A percentile compares a stretch with the other conserved stretches of the same genome.
These are phyloP conservation scores for Aphidius gifuensis DNA, from an alignment of 1,140 invertebrate genomes.

Conservation along the genomic window DNA sequence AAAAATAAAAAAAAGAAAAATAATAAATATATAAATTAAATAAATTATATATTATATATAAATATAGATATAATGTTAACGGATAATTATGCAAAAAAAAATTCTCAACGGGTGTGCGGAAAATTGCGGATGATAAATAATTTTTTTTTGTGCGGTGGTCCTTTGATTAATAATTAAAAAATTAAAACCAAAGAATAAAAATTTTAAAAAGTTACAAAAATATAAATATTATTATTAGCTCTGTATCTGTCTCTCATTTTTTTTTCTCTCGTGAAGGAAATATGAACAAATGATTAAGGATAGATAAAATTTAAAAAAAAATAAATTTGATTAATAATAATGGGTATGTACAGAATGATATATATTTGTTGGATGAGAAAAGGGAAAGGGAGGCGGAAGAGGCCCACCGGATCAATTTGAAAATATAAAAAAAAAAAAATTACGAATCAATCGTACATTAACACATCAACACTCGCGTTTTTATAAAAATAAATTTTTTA, in stretches of 20 bases:
- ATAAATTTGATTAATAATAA: neutral
- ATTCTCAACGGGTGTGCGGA: slow-evolving; percentile 15
- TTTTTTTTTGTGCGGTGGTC: slow-evolving; percentile 11
- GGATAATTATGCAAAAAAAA: neutral
- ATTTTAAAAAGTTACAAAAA: neutral
- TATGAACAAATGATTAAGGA: neutral
- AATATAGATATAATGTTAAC: neutral
- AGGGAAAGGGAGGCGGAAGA: slow-evolving; percentile 18
- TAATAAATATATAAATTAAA: slow-evolving; percentile 7
- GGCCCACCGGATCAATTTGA: slow-evolving; percentile 1
- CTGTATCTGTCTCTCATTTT: slow-evolving; percentile 10
- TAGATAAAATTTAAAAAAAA: neutral
- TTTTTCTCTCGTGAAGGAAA: neutral
- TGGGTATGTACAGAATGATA: neutral
- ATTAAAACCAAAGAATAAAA: slow-evolving; percentile 1
- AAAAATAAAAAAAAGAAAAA: neutral
- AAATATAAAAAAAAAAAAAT: neutral
- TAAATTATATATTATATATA: slow-evolving; percentile 8
- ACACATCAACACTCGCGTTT: neutral
- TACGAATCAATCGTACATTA: neutral
- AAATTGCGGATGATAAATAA: slow-evolving; percentile 11
- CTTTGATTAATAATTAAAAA: slow-evolving; percentile 15
- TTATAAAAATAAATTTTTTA: neutral
- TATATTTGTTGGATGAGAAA: slow-evolving; percentile 15
- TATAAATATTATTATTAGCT: slow-evolving; percentile 4